Base-by-base conservation (phyloP, 1,140 invertebrate species). In the Drosophila eugracilis region DNA sequence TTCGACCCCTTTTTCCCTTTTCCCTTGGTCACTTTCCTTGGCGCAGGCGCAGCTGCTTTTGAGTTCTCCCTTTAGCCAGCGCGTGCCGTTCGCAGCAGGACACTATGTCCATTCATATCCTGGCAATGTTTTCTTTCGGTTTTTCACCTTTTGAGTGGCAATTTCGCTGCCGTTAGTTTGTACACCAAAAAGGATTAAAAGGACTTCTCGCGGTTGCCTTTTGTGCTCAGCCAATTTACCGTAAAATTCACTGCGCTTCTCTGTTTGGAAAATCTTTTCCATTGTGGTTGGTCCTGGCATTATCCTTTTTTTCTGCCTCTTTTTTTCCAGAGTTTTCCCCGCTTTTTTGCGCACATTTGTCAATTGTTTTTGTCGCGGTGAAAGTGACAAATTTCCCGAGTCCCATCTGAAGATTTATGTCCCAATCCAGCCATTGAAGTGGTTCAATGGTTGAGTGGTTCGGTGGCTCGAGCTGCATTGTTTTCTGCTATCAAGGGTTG, bases 121-220 rank as follows among this genome's bases (percentile, higher is more conserved):
- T 32, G 32, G 21, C 34, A 63, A 67, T 71, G 57, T 83, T 88
- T 86, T 78, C 60, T 70, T 48, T 72, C 58, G 78, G 50, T 78
- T 86, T 76, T 86, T 83, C 83, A 88, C 83, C 83, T 86, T 75
- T 88, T 72, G 83, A 86, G 83, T 86, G 83, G 77, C 78, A 78
- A 75, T 72, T 72, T 62, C 58, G 36, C 26, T 26, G 59, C 54
- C 44, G 32, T 19, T 41, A 41, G 44, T 49, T 69, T 24, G 24
- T 36, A 14, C 39, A 69, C 48, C 63, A 50, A 39, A 84, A 86
- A 86, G 81, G 81, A 86, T 86, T 86, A 75, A 75, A 45, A 39
- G 57, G 37, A 76, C 39, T 71, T 45, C 52, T 65, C 70, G 57
- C 55, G 63, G 70, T 79, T 54, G 55, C 44, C 62, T 74, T 74